Evolutionary conservation across 2,888 invertebrate genomes (phyloP), one percentile per base, ranked within the genome.

Genomic region (Napeogenes sylphis): DNA sequence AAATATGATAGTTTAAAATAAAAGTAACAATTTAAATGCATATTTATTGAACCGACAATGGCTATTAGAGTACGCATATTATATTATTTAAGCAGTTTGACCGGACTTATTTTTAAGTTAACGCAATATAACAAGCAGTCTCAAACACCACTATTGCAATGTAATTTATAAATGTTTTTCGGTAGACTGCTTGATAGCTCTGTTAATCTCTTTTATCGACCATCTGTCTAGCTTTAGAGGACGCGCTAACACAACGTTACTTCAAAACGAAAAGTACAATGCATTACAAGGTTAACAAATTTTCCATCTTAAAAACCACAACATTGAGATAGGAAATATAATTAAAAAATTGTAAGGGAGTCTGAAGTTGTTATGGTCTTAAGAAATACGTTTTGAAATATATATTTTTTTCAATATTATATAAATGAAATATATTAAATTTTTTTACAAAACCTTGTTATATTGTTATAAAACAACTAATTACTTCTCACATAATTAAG

Each of bases 91-190:
- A 10, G 55, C 58, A 56, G 57, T 63, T 60, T 63, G 51, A 47
- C 46, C 55, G 45, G 59, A 61, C 58, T 61, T 56, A 62, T 60
- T 59, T 59, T 51, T 54, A 45, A 57, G 54, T 53, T 61, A 61
- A 59, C 56, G 45, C 57, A 57, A 62, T 65, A 59, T 57, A 57
- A 60, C 45, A 59, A 45, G 53, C 46, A 42, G 56, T 56, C 70
- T 70, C 65, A 62, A 71, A 64, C 64, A 63, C 56, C 60, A 67
- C 70, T 67, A 70, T 69, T 69, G 64, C 68, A 66, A 59, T 65
- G 71, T 70, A 70, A 72, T 72, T 72, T 69, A 70, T 69, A 62
- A 70, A 69, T 71, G 70, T 73, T 73, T 71, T 72, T 71, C 69
- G 62, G 65, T 56, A 55, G 64, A 64, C 67, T 63, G 59, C 68